A percentile compares a stretch with the other conserved stretches of the same genome.
These are phyloP conservation scores for Toxonevra muliebris DNA, from an alignment of 2,888 invertebrate species.

Conservation along the genomic window DNA sequence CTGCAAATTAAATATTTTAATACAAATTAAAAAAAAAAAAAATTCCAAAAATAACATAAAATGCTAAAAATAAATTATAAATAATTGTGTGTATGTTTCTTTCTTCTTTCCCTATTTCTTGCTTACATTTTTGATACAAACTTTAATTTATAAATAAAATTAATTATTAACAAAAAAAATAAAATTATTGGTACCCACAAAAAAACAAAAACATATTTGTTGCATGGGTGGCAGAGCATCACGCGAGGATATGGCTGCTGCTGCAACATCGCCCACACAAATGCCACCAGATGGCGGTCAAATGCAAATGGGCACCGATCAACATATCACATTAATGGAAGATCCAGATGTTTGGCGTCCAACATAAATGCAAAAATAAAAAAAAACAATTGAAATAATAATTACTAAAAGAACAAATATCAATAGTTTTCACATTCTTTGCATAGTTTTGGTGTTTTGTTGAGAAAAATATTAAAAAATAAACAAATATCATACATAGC, in stretches of 20 bases:
- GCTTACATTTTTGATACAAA: background rate
- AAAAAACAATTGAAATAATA: too few species aligned
- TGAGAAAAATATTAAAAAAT: background rate
- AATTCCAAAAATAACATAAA: too few species aligned
- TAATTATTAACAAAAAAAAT: slow-evolving; percentile 22
- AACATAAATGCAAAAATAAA: slow-evolving; percentile 75
- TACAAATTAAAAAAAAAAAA: too few species aligned
- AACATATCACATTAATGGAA: slow-evolving; percentile 87
- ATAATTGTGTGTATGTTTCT: too few species aligned
- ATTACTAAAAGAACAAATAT: background rate
- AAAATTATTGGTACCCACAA: slow-evolving; percentile 16
- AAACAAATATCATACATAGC: too few species aligned
- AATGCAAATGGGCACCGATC: slow-evolving; percentile 66
- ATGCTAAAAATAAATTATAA: too few species aligned
- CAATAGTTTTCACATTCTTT: slow-evolving; percentile 8
- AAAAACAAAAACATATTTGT: slow-evolving; percentile 2
- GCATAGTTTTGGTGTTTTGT: slow-evolving; percentile 5
- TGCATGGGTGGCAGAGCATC: slow-evolving; percentile 72
- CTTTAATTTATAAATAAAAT: background rate
- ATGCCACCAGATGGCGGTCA: slow-evolving; percentile 69
- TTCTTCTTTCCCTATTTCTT: too few species aligned
- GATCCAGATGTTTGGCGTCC: slow-evolving; percentile 94
- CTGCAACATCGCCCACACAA: slow-evolving; percentile 75
- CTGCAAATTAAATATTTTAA: too few species aligned
- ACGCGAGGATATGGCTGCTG: slow-evolving; percentile 85